Base-by-base conservation (phyloP, 2,113 vertebrate species). In the Nestor notabilis region DNA sequence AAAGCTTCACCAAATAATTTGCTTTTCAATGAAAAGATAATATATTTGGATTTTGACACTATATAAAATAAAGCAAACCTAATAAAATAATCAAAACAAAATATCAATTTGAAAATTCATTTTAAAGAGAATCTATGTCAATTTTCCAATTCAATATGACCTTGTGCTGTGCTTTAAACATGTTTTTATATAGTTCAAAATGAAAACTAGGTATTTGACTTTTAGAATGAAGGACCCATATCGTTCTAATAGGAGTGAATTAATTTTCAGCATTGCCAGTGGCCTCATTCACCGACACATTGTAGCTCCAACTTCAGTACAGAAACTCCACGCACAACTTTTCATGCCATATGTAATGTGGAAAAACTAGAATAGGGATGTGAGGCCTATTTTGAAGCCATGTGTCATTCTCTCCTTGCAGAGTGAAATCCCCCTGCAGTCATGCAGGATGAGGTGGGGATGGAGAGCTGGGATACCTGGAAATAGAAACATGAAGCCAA, bases 301-400 rank as follows among this genome's bases (percentile, higher is more conserved):
- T 43, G 11, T 27, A 65, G 35, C 37, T 35, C 20, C 47, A 60
- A 4, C 7, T 12, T 18, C 27, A 37, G 19, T 5, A 23, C 1
- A 41, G 43, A 75, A 85, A 77, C 8, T 3, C 8, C 28, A 39
- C 53, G 33, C 33, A 56, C 29, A 75, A 15, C 13, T 64, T 4
- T 8, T 15, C 1, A 8, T 10, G 9, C 17, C 17, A 24, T 2
- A 24, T 1, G 2, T 7, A 52, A 80, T 69, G 16, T 12, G 17
- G 10, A 43, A 60, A 49, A 79, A 29, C 16, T n/a, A 43, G 28
- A 37, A 12, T 2, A 52, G 12, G 20, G 50, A 13, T 65, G 25
- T 7, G 35, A 66, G 10, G 14, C 6, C 20, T 71, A 1, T 53
- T 66, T 37, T 37, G 88, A 52, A 53, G 0, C 2, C 5, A 6